A percentile compares a stretch with the other conserved stretches of the same genome.
Conservation (phyloP, 64 coral and sea anemone species). For the Dendronephthya gigantea region DNA sequence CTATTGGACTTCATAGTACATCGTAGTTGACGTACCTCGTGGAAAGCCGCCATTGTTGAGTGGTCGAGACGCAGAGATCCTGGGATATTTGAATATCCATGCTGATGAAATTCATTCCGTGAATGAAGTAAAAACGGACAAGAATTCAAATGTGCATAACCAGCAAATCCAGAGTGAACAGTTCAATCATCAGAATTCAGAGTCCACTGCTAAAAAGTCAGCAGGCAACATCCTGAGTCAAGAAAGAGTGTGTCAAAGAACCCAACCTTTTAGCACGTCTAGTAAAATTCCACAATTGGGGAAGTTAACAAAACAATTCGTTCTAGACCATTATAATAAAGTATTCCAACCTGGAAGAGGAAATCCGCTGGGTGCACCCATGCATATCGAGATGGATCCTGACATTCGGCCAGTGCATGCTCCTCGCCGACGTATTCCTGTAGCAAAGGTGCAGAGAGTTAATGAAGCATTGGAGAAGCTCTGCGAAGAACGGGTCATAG, state of each 20-base stretch:
- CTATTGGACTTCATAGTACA: not conserved
- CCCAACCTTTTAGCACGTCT: too few species aligned
- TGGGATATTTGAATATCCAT: not conserved
- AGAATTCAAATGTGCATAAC: too few species aligned
- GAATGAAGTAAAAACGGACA: not conserved
- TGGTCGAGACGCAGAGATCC: not conserved
- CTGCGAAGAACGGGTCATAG: not conserved
- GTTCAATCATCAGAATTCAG: too few species aligned
- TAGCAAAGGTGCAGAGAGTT: not conserved
- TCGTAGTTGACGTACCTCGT: not conserved
- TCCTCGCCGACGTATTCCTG: not conserved
- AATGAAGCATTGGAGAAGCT: not conserved
- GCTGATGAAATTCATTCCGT: not conserved
- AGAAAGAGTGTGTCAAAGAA: too few species aligned
- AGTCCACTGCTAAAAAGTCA: too few species aligned
- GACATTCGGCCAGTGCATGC: not conserved
- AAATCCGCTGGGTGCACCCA: not conserved
- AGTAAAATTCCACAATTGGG: not conserved
- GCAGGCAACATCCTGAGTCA: too few species aligned
- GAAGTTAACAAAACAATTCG: not conserved
- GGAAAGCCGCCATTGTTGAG: not conserved
- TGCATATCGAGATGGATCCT: constrained; percentile 23
- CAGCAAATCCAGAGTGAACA: too few species aligned
- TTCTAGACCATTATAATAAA: not conserved
- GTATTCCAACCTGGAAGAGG: not conserved